Evolutionary conservation across 2,113 vertebrate species (phyloP).

Genomic region (Microcebus lehilahytsara): DNA sequence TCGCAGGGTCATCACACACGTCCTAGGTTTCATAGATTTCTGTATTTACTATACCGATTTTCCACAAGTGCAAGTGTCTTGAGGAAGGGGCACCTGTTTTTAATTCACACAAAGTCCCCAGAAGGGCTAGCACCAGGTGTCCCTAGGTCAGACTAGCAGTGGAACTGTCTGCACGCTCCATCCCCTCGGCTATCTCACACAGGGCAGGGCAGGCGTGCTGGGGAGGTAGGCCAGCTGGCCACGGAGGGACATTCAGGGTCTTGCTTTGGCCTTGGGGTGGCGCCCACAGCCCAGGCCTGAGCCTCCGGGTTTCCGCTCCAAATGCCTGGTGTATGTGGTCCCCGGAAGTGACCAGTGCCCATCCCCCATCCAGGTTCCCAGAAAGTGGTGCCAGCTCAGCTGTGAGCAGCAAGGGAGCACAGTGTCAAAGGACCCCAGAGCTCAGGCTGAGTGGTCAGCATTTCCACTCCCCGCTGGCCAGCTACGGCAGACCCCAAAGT

Average conservation of each 20-base stretch:
- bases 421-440: background rate
- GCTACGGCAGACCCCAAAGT: background rate
- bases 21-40: rapidly evolving
- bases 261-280: background rate
- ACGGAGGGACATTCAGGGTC: background rate
- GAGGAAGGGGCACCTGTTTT: background rate
- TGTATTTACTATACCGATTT: rapidly evolving
- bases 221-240: background rate
- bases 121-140: too few species aligned
- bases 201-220: too few species aligned
- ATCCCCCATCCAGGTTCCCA: background rate
- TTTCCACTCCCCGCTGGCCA: background rate
- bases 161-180: background rate
- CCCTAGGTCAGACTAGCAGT: background rate
- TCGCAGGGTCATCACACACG: rapidly evolving
- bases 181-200: rapidly evolving
- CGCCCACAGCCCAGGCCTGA: background rate
- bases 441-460: background rate
- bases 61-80: background rate
- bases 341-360: background rate
- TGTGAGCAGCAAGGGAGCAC: background rate
- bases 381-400: background rate
- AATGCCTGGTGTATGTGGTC: background rate
- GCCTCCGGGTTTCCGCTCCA: background rate
- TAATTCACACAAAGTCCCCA: background rate